Evolutionary conservation across 1,140 invertebrate genomes (phyloP).

Genomic region (Sminthurides bifidus): DNA sequence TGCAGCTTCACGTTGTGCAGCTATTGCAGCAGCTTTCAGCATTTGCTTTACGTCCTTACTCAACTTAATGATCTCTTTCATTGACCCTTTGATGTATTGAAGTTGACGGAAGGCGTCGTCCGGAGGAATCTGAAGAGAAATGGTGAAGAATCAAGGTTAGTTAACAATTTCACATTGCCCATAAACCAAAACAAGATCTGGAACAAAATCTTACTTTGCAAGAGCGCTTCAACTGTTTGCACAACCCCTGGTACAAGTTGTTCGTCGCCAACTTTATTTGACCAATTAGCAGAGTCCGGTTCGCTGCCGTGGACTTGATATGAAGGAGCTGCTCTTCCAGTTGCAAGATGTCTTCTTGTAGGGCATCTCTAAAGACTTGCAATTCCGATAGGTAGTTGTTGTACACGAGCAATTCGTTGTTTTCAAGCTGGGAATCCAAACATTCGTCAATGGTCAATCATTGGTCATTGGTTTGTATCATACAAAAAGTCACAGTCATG

Average conservation of each 20-base stretch:
- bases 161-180: not conserved
- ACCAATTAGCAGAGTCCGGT: conserved; percentile 25
- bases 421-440: conserved; percentile 12
- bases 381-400: conserved; percentile 29
- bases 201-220: not conserved
- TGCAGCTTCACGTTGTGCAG: not conserved
- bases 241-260: conserved; percentile 23
- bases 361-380: conserved; percentile 8
- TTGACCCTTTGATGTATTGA: conserved; percentile 13
- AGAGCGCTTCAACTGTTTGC: conserved; percentile 15
- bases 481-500: too few relatives aligned
- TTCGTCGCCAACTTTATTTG: conserved; percentile 30
- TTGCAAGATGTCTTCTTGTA: conserved; percentile 9
- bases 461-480: too few relatives aligned
- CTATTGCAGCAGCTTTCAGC: conserved; percentile 7
- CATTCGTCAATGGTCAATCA: too few relatives aligned
- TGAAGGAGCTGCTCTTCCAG: conserved; percentile 20
- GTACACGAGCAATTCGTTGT: conserved; percentile 20
- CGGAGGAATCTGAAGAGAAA: conserved; percentile 3
- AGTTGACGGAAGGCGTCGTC: conserved; percentile 25
- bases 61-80: conserved; percentile 23
- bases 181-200: not conserved
- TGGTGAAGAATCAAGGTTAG: not conserved
- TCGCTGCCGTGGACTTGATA: conserved; percentile 31
- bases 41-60: conserved; percentile 25